phyloP scores from a whole-genome alignment of 2,113 vertebrate genomes.

The Anhinga anhinga region DNA sequence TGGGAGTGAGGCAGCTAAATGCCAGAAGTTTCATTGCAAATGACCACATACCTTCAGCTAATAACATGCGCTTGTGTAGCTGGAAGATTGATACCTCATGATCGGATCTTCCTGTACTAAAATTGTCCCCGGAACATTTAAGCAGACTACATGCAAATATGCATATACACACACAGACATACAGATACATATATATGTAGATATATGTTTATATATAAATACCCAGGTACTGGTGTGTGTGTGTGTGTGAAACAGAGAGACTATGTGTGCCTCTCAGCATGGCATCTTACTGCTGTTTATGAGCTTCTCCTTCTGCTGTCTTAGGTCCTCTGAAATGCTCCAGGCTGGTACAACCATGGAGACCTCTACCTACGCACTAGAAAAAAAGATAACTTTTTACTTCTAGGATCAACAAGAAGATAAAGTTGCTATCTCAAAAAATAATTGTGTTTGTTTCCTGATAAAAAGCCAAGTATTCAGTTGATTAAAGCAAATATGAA shows the following conservation, averaged over 20 bases:
- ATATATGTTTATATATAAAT: background rate
- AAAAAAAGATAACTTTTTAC: background rate
- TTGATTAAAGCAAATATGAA: background rate
- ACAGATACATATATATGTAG: background rate
- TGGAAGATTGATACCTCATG: background rate
- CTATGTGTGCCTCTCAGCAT: background rate
- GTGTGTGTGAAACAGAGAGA: background rate
- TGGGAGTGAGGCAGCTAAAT: background rate
- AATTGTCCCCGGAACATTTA: background rate
- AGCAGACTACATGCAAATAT: background rate
- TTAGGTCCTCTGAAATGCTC: background rate
- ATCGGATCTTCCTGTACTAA: background rate
- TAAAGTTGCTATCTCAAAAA: background rate
- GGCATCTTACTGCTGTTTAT: background rate
- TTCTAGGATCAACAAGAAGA: background rate
- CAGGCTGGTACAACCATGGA: background rate
- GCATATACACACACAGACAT: background rate
- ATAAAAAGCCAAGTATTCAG: background rate
- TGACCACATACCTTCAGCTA: background rate
- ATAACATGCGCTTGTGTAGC: background rate
- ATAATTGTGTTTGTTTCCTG: background rate
- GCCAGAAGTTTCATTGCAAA: background rate
- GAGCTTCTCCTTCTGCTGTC: background rate
- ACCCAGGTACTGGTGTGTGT: background rate
- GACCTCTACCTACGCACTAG: background rate